Base-by-base conservation (phyloP, 2,888 invertebrate species). In the Tuberolachnus salignus region DNA sequence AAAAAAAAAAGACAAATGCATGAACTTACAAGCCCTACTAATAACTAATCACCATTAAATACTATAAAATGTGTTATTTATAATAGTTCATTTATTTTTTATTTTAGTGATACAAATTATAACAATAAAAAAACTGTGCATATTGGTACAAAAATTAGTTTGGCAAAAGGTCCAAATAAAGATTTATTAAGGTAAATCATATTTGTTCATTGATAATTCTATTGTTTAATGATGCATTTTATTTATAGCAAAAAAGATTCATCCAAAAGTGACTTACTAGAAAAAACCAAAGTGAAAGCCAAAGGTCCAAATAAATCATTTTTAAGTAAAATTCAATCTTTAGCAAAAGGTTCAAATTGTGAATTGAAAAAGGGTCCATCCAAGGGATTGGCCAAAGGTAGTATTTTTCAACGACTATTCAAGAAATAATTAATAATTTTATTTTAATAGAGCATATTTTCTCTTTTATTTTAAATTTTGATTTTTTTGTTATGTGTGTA, bases 141-240 rank as follows among this genome's bases (percentile, higher is more conserved):
- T 19, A 49, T 21, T 53, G 11, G n/a, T 14, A 9, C 93, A 42
- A 91, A 95, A 86, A 85, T 90, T 1, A 86, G 88, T 61, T 86
- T 92, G n/a, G 87, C 89, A n/a, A 91, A 91, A 84, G 95, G 95
- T 73, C 91, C 94, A 0, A 90, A 93, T 84, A 92, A 93, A 83
- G 89, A 89, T 83, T 86, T 94, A 42, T 87, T 94, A 46, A 85
- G 94, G 94, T 95, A 69, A 88, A 88, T 92, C 90, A 84, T 80
- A 49, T 49, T 19, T 16, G 26, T 59, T 23, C 8, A 49, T 11
- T 6, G 21, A 16, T 63, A 21, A 69, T n/a, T 26, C 11, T 42
- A 21, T 55, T 26, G 16, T 61, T 46, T 42, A 55, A 14, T 49
- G 42, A 13, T 49, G 1, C 16, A 57, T 51, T 73, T 3, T 23